Conservation (phyloP, 2,113 vertebrate genomes). For the Menura novaehollandiae region DNA sequence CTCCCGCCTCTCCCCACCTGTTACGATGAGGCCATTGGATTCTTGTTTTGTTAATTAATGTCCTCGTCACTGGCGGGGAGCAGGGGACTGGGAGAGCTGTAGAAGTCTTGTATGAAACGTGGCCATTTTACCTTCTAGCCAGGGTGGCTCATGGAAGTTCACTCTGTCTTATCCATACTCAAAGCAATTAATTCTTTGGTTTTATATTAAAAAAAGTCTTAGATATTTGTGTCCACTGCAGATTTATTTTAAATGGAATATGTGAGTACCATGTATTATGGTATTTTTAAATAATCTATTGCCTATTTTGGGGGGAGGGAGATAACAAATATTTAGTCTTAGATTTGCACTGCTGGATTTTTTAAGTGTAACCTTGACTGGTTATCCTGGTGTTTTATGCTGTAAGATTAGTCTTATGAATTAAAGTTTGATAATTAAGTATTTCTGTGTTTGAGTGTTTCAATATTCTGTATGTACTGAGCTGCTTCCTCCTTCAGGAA, state of each 20-base stretch:
- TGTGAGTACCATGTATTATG: slow-evolving; percentile 63
- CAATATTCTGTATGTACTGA: background rate
- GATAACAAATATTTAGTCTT: slow-evolving; percentile 71
- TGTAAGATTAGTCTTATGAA: slow-evolving; percentile 76
- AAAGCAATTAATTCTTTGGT: background rate
- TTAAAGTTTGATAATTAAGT: slow-evolving; percentile 80
- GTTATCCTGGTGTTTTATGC: slow-evolving; percentile 74
- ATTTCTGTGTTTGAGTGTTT: background rate
- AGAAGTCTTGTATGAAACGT: background rate
- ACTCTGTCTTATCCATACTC: slow-evolving; percentile 20
- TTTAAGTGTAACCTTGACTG: slow-evolving; percentile 73
- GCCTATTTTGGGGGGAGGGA: slow-evolving; percentile 57
- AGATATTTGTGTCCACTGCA: slow-evolving; percentile 44
- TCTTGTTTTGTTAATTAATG: background rate
- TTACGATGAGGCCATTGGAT: background rate
- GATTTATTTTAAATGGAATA: slow-evolving; percentile 59
- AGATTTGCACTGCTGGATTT: slow-evolving; percentile 76
- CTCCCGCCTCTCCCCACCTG: background rate
- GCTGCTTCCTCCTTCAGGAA: background rate
- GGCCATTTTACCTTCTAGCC: background rate
- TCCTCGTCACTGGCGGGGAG: background rate
- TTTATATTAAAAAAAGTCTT: slow-evolving; percentile 7
- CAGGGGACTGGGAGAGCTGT: background rate
- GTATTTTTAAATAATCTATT: slow-evolving; percentile 68
- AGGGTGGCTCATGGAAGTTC: background rate